phyloP scores from a whole-genome alignment of 1,140 invertebrate genomes.

The Drosophila sulfurigaster region DNA sequence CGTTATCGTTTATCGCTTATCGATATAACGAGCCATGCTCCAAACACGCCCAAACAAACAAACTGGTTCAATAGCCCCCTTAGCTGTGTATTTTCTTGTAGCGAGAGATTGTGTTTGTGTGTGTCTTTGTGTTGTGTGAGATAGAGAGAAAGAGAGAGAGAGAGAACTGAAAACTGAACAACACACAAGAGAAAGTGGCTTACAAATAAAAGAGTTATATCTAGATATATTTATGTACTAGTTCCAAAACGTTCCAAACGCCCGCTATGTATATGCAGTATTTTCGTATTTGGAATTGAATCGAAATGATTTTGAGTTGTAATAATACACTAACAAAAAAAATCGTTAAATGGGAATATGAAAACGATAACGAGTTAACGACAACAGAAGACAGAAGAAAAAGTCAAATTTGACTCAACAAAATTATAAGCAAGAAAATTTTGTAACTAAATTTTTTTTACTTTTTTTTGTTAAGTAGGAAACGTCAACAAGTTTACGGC shows the following conservation, averaged over 20 bases:
- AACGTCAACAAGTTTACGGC: slow-evolving; percentile 50
- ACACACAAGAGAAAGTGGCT: slow-evolving; percentile 39
- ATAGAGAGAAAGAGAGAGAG: slow-evolving; percentile 32
- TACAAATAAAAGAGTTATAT: slow-evolving; percentile 40
- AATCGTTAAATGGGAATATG: slow-evolving; percentile 19
- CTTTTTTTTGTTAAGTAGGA: slow-evolving; percentile 16
- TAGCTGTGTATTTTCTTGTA: slow-evolving; percentile 18
- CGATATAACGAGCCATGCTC: slow-evolving; percentile 32
- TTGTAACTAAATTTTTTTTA: background rate
- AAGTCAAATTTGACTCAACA: slow-evolving; percentile 2
- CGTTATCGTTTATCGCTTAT: slow-evolving; percentile 39
- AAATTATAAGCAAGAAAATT: slow-evolving; percentile 12
- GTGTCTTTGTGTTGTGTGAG: slow-evolving; percentile 4
- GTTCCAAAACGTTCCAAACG: slow-evolving; percentile 44
- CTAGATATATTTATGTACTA: slow-evolving; percentile 46
- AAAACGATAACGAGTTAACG: slow-evolving; percentile 7
- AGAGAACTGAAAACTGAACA: slow-evolving; percentile 41
- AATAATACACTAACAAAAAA: slow-evolving; percentile 2
- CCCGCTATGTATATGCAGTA: slow-evolving; percentile 49
- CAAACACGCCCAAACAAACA: slow-evolving; percentile 6
- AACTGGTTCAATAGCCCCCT: slow-evolving; percentile 30
- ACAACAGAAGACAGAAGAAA: slow-evolving; percentile 6
- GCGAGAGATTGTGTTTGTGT: background rate
- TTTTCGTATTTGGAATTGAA: slow-evolving; percentile 44
- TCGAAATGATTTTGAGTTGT: slow-evolving; percentile 26